Percentiles rank a stretch among this genome's conserved stretches.
Conservation (phyloP, 2,113 vertebrate species). For the Dipodomys stephensi region DNA sequence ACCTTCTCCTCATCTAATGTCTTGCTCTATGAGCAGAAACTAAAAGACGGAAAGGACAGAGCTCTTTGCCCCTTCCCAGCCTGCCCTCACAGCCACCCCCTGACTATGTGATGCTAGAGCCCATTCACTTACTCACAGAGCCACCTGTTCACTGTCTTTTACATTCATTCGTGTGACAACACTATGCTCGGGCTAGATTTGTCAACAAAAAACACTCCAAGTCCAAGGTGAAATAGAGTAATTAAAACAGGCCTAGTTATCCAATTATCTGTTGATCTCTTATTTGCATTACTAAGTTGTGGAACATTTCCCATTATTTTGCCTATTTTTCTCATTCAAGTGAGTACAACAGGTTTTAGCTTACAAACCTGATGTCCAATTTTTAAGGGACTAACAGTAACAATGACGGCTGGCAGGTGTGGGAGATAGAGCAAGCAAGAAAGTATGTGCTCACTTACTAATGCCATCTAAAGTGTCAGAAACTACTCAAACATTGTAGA, state of each 20-base stretch:
- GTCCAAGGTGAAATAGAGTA: slow-evolving; percentile 76
- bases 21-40: slow-evolving; percentile 41
- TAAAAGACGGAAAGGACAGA: slow-evolving; percentile 68
- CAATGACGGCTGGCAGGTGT: neutral
- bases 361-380: slow-evolving; percentile 13
- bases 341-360: slow-evolving; percentile 10
- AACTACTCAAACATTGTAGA: neutral
- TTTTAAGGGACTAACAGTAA: slow-evolving; percentile 50
- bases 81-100: neutral
- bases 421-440: neutral
- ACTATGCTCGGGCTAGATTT: slow-evolving; percentile 55
- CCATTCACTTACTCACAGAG: neutral
- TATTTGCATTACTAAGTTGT: slow-evolving; percentile 19
- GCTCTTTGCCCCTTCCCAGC: slow-evolving; percentile 19
- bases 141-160: slow-evolving; percentile 47
- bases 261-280: slow-evolving; percentile 60
- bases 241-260: slow-evolving; percentile 76
- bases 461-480: neutral
- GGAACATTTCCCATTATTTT: slow-evolving; percentile 41
- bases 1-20: neutral
- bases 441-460: neutral
- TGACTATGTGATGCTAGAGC: neutral
- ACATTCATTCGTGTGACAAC: slow-evolving; percentile 67
- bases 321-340: slow-evolving; percentile 43
- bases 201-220: slow-evolving; percentile 78